Evolutionary conservation across 2,113 vertebrate species (phyloP).

Genomic region (Tauraco erythrolophus): DNA sequence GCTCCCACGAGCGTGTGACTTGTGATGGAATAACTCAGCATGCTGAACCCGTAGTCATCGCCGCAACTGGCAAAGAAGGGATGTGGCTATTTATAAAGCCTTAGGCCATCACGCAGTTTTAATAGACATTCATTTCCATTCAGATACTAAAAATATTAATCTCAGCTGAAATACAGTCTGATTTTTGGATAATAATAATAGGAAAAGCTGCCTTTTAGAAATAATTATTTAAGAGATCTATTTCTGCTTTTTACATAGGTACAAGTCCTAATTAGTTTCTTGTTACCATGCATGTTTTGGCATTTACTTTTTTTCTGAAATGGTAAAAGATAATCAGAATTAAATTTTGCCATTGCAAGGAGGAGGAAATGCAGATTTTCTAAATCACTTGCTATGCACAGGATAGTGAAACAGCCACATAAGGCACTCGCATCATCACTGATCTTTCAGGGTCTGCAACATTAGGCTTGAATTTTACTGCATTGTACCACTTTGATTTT

Average conservation of each 20-base stretch:
- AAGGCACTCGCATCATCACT: neutral
- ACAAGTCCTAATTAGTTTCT: neutral
- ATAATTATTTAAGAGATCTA: neutral
- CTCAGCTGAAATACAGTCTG: neutral
- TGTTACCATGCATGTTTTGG: neutral
- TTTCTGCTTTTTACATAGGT: neutral
- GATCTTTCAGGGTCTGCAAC: neutral
- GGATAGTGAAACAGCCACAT: neutral
- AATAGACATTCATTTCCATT: neutral
- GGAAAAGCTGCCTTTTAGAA: neutral
- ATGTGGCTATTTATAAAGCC: slow-evolving; percentile 54
- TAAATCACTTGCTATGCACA: neutral
- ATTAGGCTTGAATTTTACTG: neutral
- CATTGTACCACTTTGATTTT: neutral
- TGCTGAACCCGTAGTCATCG: neutral
- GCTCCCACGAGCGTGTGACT: neutral
- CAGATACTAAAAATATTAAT: slow-evolving; percentile 44
- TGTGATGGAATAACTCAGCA: neutral
- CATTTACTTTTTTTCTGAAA: neutral
- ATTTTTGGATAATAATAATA: neutral
- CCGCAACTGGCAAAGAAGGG: neutral
- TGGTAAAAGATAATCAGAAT: neutral
- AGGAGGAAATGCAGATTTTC: neutral
- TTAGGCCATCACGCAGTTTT: neutral
- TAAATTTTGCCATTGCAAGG: neutral